Evolutionary conservation across 1,140 invertebrate genomes (phyloP).

Genomic region (Drosophila bocqueti): DNA sequence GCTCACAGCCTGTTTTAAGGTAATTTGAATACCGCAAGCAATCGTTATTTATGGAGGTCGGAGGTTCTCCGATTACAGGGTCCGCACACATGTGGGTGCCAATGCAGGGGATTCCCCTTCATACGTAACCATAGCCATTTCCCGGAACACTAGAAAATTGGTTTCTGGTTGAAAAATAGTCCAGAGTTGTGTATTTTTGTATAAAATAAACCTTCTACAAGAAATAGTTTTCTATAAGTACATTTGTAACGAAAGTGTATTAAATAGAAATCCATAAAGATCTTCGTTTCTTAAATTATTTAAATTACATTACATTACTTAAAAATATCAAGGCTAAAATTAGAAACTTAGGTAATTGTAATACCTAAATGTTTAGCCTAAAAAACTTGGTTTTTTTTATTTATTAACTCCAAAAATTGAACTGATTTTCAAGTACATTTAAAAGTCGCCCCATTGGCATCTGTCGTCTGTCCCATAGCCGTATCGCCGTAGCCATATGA

Average conservation of each 20-base stretch:
- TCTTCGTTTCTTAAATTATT: neutral
- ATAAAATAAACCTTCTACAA: neutral
- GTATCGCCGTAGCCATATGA: neutral
- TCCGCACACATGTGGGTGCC: constrained; percentile 21
- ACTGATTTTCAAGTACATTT: constrained; percentile 2
- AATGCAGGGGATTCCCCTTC: constrained; percentile 2
- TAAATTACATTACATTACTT: neutral
- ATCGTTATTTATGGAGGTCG: constrained; percentile 71
- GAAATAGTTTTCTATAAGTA: too few relatives aligned
- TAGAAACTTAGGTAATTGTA: neutral
- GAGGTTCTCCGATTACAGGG: constrained; percentile 39
- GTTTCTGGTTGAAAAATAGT: neutral
- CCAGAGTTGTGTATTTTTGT: neutral
- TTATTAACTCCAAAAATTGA: neutral
- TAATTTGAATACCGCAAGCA: constrained; percentile 71
- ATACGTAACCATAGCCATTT: neutral
- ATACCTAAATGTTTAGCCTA: neutral
- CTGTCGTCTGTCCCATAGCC: constrained; percentile 8
- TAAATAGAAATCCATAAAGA: neutral
- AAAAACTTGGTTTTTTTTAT: too few relatives aligned
- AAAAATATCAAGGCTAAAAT: neutral
- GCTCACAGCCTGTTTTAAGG: constrained; percentile 36
- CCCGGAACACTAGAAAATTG: neutral
- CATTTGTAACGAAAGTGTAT: too few relatives aligned
- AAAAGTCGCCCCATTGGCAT: neutral